Evolutionary conservation across 2,113 vertebrate species (phyloP).

Genomic region (Petroica traversi): DNA sequence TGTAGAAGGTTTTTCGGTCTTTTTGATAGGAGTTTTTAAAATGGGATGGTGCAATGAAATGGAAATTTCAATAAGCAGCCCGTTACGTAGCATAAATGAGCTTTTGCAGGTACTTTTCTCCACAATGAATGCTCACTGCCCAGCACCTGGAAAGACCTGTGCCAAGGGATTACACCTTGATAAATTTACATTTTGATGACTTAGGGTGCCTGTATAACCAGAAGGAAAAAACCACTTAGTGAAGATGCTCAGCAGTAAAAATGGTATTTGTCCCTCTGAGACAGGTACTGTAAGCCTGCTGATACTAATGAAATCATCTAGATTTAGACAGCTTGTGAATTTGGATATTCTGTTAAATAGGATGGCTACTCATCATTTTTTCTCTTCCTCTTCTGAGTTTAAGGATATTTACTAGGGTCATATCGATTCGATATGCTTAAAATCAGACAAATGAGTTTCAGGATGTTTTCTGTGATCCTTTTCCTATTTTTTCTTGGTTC

Average conservation of each 20-base stretch:
- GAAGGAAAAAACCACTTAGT: background rate
- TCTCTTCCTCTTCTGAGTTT: background rate
- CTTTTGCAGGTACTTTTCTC: background rate
- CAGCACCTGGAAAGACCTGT: background rate
- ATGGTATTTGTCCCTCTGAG: background rate
- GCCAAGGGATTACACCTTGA: background rate
- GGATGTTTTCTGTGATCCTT: background rate
- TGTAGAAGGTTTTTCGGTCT: background rate
- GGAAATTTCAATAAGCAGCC: background rate
- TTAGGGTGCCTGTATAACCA: background rate
- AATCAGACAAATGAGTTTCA: background rate
- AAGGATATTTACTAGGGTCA: background rate
- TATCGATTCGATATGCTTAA: background rate
- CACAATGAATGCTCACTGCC: background rate
- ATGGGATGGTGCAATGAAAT: background rate
- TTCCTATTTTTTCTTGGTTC: background rate
- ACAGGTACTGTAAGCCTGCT: background rate
- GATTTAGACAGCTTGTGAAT: background rate
- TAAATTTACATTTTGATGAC: background rate
- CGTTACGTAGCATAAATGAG: fast-evolving
- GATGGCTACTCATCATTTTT: background rate
- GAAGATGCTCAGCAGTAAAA: background rate
- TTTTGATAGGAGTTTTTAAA: background rate
- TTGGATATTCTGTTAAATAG: background rate
- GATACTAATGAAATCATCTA: background rate